Conservation (phyloP, 2,888 invertebrate genomes). For the Choreutis nemorana region DNA sequence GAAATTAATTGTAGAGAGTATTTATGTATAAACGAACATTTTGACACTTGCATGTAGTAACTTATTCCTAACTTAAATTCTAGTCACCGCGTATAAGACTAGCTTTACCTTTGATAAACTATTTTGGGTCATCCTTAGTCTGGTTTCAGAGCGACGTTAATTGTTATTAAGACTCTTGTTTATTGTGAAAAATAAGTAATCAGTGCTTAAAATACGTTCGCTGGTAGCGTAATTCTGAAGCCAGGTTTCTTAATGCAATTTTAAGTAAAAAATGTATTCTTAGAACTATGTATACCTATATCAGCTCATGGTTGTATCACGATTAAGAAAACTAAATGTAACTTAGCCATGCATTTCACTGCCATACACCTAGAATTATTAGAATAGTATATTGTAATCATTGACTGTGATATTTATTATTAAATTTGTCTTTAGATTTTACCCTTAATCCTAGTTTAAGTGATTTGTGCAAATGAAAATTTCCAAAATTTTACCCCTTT, state of each 20-base stretch:
- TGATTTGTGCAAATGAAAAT: slow-evolving; percentile 7
- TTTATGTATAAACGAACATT: slow-evolving; percentile 35
- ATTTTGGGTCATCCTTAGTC: too few species aligned
- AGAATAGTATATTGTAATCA: slow-evolving; percentile 54
- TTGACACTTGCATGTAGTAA: slow-evolving; percentile 41
- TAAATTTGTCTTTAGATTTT: slow-evolving; percentile 55
- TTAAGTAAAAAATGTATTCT: too few species aligned
- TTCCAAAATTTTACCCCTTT: slow-evolving; percentile 19
- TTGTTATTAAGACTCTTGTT: slow-evolving; percentile 7
- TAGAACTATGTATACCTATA: slow-evolving; percentile 3
- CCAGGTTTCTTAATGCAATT: too few species aligned
- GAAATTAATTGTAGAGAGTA: slow-evolving; percentile 29
- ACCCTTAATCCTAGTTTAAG: slow-evolving; percentile 38
- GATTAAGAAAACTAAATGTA: slow-evolving; percentile 25
- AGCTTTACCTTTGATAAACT: slow-evolving; percentile 35
- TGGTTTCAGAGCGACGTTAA: too few species aligned
- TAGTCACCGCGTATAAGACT: slow-evolving; percentile 60
- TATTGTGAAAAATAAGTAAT: too few species aligned
- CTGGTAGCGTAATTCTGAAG: too few species aligned
- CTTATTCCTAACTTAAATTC: slow-evolving; percentile 58
- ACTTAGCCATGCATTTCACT: slow-evolving; percentile 45
- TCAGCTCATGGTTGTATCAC: slow-evolving; percentile 27
- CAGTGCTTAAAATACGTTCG: too few species aligned
- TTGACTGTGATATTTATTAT: slow-evolving; percentile 66
- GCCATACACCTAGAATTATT: slow-evolving; percentile 56